Evolutionary conservation across 2,797 vertebrate species (phyloP), one percentile per base, ranked within the genome.

Genomic region (Coregonus sp.): DNA sequence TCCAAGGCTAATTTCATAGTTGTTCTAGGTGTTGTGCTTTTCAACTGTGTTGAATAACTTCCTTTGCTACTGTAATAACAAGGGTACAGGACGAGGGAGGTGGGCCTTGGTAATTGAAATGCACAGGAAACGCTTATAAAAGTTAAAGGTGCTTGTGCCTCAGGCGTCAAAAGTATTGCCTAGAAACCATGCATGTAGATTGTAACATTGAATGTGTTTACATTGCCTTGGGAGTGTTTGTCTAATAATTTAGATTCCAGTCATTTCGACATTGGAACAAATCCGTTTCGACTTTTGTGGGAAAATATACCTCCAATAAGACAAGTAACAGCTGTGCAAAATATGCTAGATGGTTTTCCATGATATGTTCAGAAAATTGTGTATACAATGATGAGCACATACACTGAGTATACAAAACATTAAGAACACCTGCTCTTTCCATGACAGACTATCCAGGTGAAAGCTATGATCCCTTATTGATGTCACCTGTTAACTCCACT

Each of bases 221-320:
- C 86, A 91, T 89, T 88, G 89, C 89, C 87, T 90, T 87, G 85
- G 84, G 89, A 88, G 85, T 91, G 89, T 93, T 92, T 91, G 89
- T 90, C 89, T 91, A 89, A 89, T 88, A 83, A 90, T 93, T 91
- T 90, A 87, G 90, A 91, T 92, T 91, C 84, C 86, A 89, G 87
- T 81, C 87, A 89, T 92, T 92, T 91, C 81, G 87, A 87, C 84
- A 86, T 90, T 85, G 80, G 90, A 92, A 91, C 90, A 91, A 91
- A 91, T 92, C 85, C 83, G 86, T 84, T 90, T 89, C 72, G 87
- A 83, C 90, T 86, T 88, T 78, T 86, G 80, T 88, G 86, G 78
- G 89, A 81, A 80, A 87, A 83, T 90, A 72, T 91, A 88, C 85
- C 78, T 85, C 78, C 75, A 14, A 80, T 76, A 84, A 73, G 84